Evolutionary conservation across 2,797 vertebrate genomes (phyloP).

Genomic region (Crossoptilon crossoptilon): DNA sequence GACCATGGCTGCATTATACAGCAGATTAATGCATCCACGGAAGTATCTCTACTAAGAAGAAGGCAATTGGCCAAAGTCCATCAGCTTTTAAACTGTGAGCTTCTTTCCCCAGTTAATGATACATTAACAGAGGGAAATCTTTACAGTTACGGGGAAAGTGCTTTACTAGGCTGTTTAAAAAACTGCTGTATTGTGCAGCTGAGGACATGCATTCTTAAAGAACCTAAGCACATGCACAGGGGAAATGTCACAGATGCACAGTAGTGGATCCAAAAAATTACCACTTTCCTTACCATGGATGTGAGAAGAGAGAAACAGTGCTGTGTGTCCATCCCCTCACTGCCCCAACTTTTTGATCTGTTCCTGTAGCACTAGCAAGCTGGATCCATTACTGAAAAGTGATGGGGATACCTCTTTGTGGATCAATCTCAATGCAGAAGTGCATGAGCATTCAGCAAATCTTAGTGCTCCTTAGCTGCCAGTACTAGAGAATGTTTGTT

Average conservation of each 20-base stretch:
- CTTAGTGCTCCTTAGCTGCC: slow-evolving; percentile 12
- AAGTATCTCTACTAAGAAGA: not conserved
- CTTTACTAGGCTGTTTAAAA: not conserved
- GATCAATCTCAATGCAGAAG: slow-evolving; percentile 65
- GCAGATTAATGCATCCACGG: not conserved
- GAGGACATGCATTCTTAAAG: not conserved
- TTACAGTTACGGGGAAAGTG: not conserved
- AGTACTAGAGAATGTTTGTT: slow-evolving; percentile 15
- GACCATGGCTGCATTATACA: slow-evolving; percentile 57
- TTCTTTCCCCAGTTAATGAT: not conserved
- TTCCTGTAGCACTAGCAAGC: not conserved
- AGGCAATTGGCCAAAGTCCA: not conserved
- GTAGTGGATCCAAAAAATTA: slow-evolving; percentile 76
- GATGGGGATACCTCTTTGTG: slow-evolving; percentile 62
- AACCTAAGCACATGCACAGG: slow-evolving; percentile 4
- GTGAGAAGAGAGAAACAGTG: not conserved
- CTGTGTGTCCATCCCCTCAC: not conserved
- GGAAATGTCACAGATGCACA: slow-evolving; percentile 47
- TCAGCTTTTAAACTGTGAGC: not conserved
- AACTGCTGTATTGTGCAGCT: slow-evolving; percentile 57
- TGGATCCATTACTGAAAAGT: slow-evolving; percentile 77
- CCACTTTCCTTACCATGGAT: not conserved
- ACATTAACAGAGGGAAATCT: not conserved
- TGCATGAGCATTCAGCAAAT: not conserved
- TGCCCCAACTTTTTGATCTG: not conserved